These are phyloP conservation scores for Halictus quadricinctus DNA, from an alignment of 2,888 invertebrate species.

Conservation along the genomic window DNA sequence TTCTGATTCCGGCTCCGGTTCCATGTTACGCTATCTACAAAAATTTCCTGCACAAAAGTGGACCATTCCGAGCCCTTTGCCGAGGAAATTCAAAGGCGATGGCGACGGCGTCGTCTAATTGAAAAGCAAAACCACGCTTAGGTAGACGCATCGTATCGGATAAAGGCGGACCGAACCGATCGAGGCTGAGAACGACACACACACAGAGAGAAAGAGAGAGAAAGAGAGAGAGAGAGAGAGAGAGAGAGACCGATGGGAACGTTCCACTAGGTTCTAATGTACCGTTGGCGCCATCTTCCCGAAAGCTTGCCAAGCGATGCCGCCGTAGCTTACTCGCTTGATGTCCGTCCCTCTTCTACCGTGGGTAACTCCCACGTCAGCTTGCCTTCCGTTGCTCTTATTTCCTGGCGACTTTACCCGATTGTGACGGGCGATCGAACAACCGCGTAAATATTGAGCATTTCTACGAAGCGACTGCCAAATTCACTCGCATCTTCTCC, in stretches of 20 bases:
- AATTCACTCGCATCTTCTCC: slow-evolving; percentile 63
- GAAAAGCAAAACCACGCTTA: neutral
- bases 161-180: neutral
- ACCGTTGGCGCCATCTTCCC: slow-evolving; percentile 73
- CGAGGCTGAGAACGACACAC: neutral
- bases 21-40: slow-evolving; percentile 44
- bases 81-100: neutral
- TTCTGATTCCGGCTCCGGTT: slow-evolving; percentile 67
- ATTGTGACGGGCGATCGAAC: slow-evolving; percentile 70
- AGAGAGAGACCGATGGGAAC: neutral
- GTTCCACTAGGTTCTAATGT: slow-evolving; percentile 28
- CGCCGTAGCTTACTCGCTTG: slow-evolving; percentile 55
- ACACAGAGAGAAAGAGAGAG: neutral
- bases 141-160: neutral
- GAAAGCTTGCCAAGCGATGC: slow-evolving; percentile 59
- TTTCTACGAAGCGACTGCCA: slow-evolving; percentile 67
- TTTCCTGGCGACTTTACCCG: slow-evolving; percentile 66
- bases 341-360: slow-evolving; percentile 62
- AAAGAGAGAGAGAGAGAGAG: too few species aligned
- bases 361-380: slow-evolving; percentile 69
- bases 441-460: slow-evolving; percentile 70
- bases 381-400: slow-evolving; percentile 72
- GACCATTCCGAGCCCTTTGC: neutral
- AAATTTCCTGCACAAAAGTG: slow-evolving; percentile 5
- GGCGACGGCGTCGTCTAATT: neutral